Conservation (phyloP, 2,888 invertebrate genomes). For the Volucella bombylans region DNA sequence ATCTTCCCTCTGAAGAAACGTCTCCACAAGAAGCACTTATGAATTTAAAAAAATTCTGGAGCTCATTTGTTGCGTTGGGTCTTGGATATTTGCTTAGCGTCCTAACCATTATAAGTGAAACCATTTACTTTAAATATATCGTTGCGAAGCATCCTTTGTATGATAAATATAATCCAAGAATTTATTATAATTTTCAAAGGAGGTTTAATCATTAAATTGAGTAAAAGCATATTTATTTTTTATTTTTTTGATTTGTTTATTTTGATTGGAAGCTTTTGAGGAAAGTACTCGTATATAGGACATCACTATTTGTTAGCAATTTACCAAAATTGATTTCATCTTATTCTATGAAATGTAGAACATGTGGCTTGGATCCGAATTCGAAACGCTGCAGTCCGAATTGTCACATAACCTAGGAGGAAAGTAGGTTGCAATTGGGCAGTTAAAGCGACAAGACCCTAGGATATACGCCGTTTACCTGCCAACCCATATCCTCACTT, state of each 20-base stretch:
- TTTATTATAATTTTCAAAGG: slow-evolving; percentile 77
- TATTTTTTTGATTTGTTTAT: slow-evolving; percentile 31
- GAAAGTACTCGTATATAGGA: too few relatives aligned
- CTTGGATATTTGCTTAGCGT: slow-evolving; percentile 87
- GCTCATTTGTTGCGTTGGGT: slow-evolving; percentile 88
- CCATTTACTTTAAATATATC: slow-evolving; percentile 86
- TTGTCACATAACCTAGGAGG: too few relatives aligned
- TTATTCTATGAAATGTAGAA: too few relatives aligned
- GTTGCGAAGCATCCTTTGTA: slow-evolving; percentile 87
- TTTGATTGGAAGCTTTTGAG: slow-evolving; percentile 15
- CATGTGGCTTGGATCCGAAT: too few relatives aligned
- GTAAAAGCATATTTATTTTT: background rate
- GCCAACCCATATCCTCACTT: too few relatives aligned
- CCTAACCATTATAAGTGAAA: slow-evolving; percentile 85
- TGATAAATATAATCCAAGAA: slow-evolving; percentile 84
- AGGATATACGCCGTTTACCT: too few relatives aligned
- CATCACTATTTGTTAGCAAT: too few relatives aligned
- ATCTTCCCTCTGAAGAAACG: slow-evolving; percentile 84
- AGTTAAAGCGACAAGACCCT: too few relatives aligned
- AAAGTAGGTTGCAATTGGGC: too few relatives aligned
- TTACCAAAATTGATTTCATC: too few relatives aligned
- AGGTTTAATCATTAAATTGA: slow-evolving; percentile 41
- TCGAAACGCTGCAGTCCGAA: too few relatives aligned
- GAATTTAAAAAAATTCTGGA: slow-evolving; percentile 90
- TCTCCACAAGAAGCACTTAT: slow-evolving; percentile 89